These are phyloP conservation scores for Ciconia stormi DNA, from an alignment of 2,113 vertebrate genomes.

Conservation along the genomic window DNA sequence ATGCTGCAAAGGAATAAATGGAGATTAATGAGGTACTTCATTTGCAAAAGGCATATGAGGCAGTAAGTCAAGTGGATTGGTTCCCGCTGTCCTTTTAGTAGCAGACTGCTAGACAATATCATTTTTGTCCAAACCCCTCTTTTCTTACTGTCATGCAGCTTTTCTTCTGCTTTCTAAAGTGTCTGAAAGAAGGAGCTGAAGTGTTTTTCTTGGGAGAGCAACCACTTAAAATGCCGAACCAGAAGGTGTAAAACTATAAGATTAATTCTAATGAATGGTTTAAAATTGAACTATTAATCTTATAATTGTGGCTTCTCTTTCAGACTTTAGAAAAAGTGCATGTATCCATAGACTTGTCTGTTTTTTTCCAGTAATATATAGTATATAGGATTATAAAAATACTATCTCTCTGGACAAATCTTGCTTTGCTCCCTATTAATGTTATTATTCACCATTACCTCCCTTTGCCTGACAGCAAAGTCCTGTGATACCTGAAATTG, in stretches of 20 bases:
- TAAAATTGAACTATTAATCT: background rate
- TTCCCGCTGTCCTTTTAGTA: background rate
- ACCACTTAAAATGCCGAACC: background rate
- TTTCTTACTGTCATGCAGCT: background rate
- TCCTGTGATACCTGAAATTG: background rate
- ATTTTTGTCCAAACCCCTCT: background rate
- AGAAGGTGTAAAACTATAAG: background rate
- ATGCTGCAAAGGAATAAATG: background rate
- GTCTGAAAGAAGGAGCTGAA: background rate
- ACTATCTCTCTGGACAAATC: background rate
- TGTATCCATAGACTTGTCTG: background rate
- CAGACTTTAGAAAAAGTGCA: background rate
- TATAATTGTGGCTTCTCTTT: background rate
- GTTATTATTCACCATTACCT: background rate
- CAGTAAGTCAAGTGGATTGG: background rate
- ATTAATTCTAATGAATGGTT: background rate
- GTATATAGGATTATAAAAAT: background rate
- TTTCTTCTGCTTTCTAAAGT: background rate
- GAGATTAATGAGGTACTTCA: background rate
- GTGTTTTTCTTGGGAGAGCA: background rate
- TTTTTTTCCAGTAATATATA: background rate
- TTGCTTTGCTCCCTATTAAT: background rate
- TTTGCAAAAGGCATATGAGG: background rate
- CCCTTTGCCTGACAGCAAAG: background rate
- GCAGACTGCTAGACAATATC: background rate